Conservation (phyloP, 2,888 invertebrate species). For the Tetheella fluctuosa region DNA sequence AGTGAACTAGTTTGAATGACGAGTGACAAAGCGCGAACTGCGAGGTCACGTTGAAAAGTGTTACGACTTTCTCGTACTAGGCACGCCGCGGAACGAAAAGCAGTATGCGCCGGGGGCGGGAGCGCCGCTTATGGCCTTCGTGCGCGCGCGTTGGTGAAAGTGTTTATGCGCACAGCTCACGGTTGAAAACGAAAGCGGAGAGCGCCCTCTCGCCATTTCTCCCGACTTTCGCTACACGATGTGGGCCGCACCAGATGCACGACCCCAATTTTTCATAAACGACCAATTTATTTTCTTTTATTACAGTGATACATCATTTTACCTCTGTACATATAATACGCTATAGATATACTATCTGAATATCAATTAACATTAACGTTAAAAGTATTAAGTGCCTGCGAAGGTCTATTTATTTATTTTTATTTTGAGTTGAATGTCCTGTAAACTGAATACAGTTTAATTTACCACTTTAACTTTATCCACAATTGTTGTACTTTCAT, state of each 20-base stretch:
- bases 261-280: conserved; percentile 69
- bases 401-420: too few species aligned
- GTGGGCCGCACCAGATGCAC: conserved; percentile 79
- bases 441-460: too few species aligned
- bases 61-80: conserved; percentile 82
- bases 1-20: conserved; percentile 77
- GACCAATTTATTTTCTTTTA: conserved; percentile 42
- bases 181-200: conserved; percentile 83
- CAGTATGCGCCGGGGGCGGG: conserved; percentile 65
- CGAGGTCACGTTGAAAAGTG: conserved; percentile 83
- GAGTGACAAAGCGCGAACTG: conserved; percentile 78
- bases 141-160: conserved; percentile 77
- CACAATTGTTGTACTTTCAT: too few species aligned
- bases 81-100: conserved; percentile 63
- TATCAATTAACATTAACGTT: neutral
- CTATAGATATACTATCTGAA: neutral
- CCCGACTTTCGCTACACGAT: conserved; percentile 81
- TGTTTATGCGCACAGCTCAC: conserved; percentile 73
- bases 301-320: conserved; percentile 24
- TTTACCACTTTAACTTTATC: too few species aligned
- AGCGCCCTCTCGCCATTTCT: conserved; percentile 84
- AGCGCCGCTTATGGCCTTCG: conserved; percentile 69
- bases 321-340: conserved; percentile 7
- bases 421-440: too few species aligned
- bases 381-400: too few species aligned